Percentiles rank a stretch among this genome's conserved stretches.
Conservation (phyloP, 2,888 invertebrate species). For the Leptopilina drosophilae region DNA sequence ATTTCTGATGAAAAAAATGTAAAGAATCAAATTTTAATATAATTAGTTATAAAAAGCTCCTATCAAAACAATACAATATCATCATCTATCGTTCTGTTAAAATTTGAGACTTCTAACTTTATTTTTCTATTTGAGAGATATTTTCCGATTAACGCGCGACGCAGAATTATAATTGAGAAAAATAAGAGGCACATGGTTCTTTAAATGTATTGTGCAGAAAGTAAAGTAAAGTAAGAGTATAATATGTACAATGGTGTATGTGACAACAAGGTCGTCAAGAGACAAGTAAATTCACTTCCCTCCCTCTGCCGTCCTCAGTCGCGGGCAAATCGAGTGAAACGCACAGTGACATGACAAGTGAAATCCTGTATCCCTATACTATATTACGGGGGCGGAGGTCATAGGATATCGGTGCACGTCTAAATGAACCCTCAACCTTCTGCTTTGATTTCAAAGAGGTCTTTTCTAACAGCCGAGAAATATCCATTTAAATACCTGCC, state of each 20-base stretch:
- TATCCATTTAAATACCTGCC: conserved; percentile 77
- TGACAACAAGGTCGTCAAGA: conserved; percentile 45
- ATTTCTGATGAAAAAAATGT: no score
- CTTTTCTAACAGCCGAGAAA: conserved; percentile 68
- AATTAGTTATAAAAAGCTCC: no score
- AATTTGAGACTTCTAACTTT: no score
- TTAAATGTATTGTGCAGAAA: background rate
- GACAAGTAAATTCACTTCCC: conserved; percentile 21
- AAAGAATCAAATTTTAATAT: no score
- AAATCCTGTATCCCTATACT: conserved; percentile 66
- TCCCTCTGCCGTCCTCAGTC: background rate
- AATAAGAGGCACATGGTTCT: background rate
- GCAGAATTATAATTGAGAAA: conserved; percentile 2
- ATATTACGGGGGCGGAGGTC: conserved; percentile 50
- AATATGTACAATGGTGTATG: conserved; percentile 10
- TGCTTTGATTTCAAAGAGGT: conserved; percentile 74
- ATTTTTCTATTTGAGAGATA: background rate
- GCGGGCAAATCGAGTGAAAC: conserved; percentile 19
- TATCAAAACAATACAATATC: no score
- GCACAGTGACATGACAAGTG: conserved; percentile 68
- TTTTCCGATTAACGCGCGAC: background rate
- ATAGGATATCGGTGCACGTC: conserved; percentile 61
- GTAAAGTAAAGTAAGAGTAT: background rate
- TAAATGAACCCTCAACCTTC: conserved; percentile 68
- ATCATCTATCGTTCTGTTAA: no score